Conservation (phyloP, 2,888 invertebrate genomes). For the Cinara cedri region DNA sequence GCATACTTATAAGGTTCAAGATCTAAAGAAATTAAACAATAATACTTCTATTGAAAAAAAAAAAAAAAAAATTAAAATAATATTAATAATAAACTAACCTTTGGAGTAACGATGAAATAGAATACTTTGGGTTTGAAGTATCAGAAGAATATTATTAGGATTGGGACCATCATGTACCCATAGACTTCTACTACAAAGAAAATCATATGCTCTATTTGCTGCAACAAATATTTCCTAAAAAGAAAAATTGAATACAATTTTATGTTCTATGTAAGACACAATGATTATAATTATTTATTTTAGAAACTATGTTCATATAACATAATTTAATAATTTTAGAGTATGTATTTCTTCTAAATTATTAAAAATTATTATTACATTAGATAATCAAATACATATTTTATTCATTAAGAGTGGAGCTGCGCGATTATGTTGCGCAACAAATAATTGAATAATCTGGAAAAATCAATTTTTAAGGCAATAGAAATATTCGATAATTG, state of each 20-base stretch:
- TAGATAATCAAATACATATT: too few species aligned
- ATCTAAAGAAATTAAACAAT: constrained; percentile 40
- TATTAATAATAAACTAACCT: constrained; percentile 66
- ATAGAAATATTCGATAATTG: too few species aligned
- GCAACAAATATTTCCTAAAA: constrained; percentile 89
- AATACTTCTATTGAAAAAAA: too few species aligned
- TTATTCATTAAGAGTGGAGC: too few species aligned
- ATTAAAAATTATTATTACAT: too few species aligned
- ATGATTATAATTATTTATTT: too few species aligned
- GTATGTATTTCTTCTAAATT: too few species aligned
- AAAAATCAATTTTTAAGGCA: too few species aligned
- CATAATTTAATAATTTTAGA: too few species aligned
- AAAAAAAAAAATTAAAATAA: neutral
- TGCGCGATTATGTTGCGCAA: too few species aligned
- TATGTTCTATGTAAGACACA: neutral
- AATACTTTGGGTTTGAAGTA: constrained; percentile 91
- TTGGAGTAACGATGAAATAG: constrained; percentile 88
- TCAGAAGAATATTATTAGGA: constrained; percentile 90
- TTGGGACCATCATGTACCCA: constrained; percentile 90
- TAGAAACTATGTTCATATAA: neutral
- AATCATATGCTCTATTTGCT: constrained; percentile 98
- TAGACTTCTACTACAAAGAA: constrained; percentile 88
- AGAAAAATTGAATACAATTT: constrained; percentile 46
- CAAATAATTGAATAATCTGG: too few species aligned
- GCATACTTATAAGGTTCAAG: constrained; percentile 97